phyloP scores from a whole-genome alignment of 2,797 vertebrate genomes.

The Onychomys leucogaster region DNA sequence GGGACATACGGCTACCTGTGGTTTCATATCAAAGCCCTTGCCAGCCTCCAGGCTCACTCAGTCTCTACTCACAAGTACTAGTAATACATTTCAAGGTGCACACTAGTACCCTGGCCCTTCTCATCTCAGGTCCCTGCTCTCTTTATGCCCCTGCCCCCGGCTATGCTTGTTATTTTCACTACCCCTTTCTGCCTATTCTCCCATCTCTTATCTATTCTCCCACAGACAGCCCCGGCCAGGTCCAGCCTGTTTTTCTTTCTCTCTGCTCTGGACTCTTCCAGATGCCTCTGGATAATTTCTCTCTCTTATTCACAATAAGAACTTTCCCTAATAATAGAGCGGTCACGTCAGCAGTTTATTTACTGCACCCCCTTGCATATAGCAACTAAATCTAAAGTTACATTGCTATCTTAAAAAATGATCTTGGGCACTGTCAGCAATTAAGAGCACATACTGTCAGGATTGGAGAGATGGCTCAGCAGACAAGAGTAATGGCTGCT shows the following conservation, averaged over 20 bases:
- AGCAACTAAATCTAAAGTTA: neutral
- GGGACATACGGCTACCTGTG: neutral
- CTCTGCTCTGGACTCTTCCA: neutral
- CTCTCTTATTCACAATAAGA: neutral
- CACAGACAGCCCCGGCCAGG: neutral
- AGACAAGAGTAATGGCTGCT: neutral
- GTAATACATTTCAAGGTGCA: neutral
- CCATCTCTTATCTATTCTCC: too few relatives aligned
- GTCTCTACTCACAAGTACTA: neutral
- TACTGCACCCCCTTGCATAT: neutral
- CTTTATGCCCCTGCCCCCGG: neutral
- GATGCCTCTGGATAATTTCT: neutral
- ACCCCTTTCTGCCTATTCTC: neutral
- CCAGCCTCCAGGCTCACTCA: neutral
- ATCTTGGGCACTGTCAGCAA: neutral
- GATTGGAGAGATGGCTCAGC: neutral
- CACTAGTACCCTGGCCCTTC: neutral
- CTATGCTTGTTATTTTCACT: neutral
- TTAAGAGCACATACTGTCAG: neutral
- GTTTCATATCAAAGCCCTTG: neutral
- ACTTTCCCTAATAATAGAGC: neutral
- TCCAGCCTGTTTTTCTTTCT: neutral
- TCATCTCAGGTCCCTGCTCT: neutral
- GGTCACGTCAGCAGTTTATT: neutral
- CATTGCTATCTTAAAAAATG: neutral